phyloP scores from a whole-genome alignment of 1,140 invertebrate species.

The Scaptomyza hsui region DNA sequence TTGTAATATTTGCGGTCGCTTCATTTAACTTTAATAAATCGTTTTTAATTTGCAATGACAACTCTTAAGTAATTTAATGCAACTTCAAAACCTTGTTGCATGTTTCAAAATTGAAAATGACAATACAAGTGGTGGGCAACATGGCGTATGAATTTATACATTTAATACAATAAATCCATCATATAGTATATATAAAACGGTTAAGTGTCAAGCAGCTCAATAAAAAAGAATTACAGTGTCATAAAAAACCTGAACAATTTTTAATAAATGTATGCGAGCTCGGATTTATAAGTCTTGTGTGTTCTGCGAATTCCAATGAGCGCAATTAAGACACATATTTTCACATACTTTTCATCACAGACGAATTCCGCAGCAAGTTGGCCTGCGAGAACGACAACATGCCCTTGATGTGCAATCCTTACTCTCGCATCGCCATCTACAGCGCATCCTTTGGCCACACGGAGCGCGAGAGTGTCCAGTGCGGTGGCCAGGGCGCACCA shows the following conservation, averaged over 20 bases:
- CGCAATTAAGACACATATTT: conserved; percentile 32
- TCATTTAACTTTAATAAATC: conserved; percentile 5
- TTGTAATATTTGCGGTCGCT: not conserved
- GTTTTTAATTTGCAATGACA: conserved; percentile 6
- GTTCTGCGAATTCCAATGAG: conserved; percentile 25
- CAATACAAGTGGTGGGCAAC: not conserved
- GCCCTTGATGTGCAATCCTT: conserved; percentile 91
- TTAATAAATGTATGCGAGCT: not conserved
- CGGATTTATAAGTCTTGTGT: conserved; percentile 2
- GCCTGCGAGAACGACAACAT: conserved; percentile 95
- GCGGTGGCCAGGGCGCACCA: conserved; percentile 84
- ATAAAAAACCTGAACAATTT: not conserved
- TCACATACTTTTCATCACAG: conserved; percentile 84
- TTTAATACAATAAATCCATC: not conserved
- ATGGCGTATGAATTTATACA: not conserved
- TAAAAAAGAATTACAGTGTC: not conserved
- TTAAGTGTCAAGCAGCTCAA: not conserved
- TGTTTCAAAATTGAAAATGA: conserved; percentile 2
- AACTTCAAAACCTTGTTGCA: not conserved
- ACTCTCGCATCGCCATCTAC: conserved; percentile 93
- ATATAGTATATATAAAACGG: not conserved
- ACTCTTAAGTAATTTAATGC: conserved; percentile 19
- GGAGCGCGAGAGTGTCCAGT: conserved; percentile 93
- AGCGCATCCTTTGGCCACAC: conserved; percentile 94
- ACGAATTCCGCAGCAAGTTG: conserved; percentile 94